Evolutionary conservation across 2,888 invertebrate genomes (phyloP).

Genomic region (Chouioia cunea): DNA sequence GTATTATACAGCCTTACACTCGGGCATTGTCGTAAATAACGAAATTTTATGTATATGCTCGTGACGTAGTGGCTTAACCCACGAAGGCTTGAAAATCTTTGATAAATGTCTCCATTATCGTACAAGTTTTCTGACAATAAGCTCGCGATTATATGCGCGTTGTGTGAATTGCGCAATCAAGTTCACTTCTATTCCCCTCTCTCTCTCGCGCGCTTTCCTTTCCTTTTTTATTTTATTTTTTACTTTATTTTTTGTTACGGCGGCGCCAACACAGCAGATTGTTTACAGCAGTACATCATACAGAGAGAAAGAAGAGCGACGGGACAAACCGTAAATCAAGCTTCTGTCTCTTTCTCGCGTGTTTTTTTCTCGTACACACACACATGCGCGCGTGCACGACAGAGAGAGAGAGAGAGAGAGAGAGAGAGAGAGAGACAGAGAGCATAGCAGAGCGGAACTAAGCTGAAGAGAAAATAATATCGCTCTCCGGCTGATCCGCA

Average conservation of each 20-base stretch:
- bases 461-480: constrained; percentile 52
- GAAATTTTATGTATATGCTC: too few species aligned
- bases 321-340: constrained; percentile 39
- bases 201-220: background rate
- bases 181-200: background rate
- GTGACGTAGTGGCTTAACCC: too few species aligned
- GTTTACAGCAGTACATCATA: constrained; percentile 44
- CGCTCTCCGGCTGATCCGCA: constrained; percentile 47
- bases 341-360: constrained; percentile 3
- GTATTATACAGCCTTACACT: too few species aligned
- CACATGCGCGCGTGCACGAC: too few species aligned
- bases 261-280: constrained; percentile 31
- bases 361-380: background rate
- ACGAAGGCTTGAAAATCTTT: constrained; percentile 28
- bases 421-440: too few species aligned
- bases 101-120: constrained; percentile 44
- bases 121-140: constrained; percentile 30
- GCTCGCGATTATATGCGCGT: constrained; percentile 8
- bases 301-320: too few species aligned
- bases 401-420: too few species aligned
- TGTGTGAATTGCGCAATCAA: constrained; percentile 36
- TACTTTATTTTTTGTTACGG: background rate
- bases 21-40: too few species aligned
- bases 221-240: too few species aligned
- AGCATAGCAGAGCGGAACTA: constrained; percentile 41